These are phyloP conservation scores for Drosophila acutilabella DNA, from an alignment of 2,888 invertebrate species.

Conservation along the genomic window DNA sequence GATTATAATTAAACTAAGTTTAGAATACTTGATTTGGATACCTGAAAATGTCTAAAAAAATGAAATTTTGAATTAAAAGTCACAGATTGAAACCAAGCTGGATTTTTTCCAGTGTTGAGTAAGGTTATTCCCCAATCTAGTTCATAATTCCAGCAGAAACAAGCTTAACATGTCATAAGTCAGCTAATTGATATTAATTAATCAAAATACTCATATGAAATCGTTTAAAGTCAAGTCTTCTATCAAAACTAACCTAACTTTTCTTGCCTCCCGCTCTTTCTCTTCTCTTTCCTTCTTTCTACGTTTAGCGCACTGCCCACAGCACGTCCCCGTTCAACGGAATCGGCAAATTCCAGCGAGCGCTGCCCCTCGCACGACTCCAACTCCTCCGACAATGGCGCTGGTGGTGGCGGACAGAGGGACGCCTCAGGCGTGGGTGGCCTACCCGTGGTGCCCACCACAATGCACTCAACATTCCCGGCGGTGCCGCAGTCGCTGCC, in stretches of 20 bases:
- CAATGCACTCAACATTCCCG: slow-evolving; percentile 81
- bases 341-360: slow-evolving; percentile 86
- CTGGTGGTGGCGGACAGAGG: slow-evolving; percentile 66
- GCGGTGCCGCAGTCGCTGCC: slow-evolving; percentile 86
- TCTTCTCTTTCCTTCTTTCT: not conserved
- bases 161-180: too few relatives aligned
- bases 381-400: slow-evolving; percentile 88
- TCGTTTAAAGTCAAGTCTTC: too few relatives aligned
- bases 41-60: too few relatives aligned
- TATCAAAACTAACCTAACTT: not conserved
- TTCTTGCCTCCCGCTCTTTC: not conserved
- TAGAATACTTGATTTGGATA: too few relatives aligned
- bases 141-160: too few relatives aligned
- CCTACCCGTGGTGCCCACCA: slow-evolving; percentile 57
- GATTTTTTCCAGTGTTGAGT: too few relatives aligned
- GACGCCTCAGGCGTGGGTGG: slow-evolving; percentile 56
- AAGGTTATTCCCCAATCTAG: too few relatives aligned
- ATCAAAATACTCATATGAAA: too few relatives aligned
- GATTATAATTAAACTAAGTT: too few relatives aligned
- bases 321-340: slow-evolving; percentile 83
- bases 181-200: too few relatives aligned
- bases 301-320: slow-evolving; percentile 81
- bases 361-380: slow-evolving; percentile 92
- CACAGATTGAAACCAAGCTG: too few relatives aligned
- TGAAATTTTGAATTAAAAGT: too few relatives aligned